Evolutionary conservation across 2,888 invertebrate genomes (phyloP), one percentile per base, ranked within the genome.

Genomic region (Acanthosepion pharaonis): DNA sequence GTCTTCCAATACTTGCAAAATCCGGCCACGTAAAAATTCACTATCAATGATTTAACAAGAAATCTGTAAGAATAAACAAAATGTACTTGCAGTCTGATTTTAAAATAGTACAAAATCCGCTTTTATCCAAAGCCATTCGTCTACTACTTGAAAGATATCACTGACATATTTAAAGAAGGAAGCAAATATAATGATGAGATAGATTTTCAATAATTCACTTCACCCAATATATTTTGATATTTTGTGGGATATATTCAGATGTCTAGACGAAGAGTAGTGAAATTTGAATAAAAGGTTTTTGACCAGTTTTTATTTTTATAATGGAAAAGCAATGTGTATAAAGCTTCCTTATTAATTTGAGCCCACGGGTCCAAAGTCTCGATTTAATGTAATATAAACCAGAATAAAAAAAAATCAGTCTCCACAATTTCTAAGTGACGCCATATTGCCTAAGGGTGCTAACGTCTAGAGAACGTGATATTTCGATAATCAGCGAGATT

Each of bases 401-500:
- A 78, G 78, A 78, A 33, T 78, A n/a, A 33, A 78, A 78, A 78
- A n/a, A 11, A 4, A 23, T 78, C 5, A n/a, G 78, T 33, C 78
- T n/a, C 20, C 15, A 33, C 78, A 78, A 78, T 15, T 33, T 33
- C n/a, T 11, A n/a, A n/a, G 33, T 11, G 78, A 78, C 78, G 78
- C 78, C 78, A 78, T 78, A n/a, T n/a, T 78, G 78, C 78, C 18
- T 78, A 15, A 11, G 33, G 78, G 78, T 33, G 5, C 33, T 18
- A n/a, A 15, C 18, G 33, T 11, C 78, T 9, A 78, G 15, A 78
- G 18, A 78, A 78, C 78, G 78, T 78, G 78, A 78, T 78, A 78
- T 78, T 78, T 78, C 78, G 78, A 78, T 78, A 78, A 78, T 78
- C n/a, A 33, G 78, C 78, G 78, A 78, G 78, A 78, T 33, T 78